These are phyloP conservation scores for Nothocercus nigrocapillus DNA, from an alignment of 2,113 vertebrate species.

Conservation along the genomic window DNA sequence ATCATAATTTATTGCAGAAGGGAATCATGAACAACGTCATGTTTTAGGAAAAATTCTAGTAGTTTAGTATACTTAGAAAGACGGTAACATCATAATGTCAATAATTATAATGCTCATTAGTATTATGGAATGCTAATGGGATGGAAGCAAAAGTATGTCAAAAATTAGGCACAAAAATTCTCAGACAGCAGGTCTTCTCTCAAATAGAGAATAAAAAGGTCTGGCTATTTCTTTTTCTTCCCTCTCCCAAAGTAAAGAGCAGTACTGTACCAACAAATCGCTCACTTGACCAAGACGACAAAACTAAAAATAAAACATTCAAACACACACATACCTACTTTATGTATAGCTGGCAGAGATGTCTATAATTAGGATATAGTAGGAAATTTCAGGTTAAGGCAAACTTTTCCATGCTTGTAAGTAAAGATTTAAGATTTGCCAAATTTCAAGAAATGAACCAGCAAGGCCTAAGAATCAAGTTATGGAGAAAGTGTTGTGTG, in stretches of 20 bases:
- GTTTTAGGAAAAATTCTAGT: background rate
- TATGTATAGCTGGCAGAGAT: background rate
- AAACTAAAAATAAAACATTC: background rate
- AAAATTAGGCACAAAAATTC: background rate
- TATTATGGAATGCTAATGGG: no score
- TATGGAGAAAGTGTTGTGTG: background rate
- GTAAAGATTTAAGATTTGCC: background rate
- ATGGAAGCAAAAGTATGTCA: background rate
- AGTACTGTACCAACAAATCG: background rate
- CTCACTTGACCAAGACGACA: background rate
- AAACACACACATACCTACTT: background rate
- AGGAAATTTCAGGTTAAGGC: background rate
- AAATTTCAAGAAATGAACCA: background rate
- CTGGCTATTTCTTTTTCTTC: background rate
- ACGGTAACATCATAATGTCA: fast-evolving
- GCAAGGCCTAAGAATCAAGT: background rate
- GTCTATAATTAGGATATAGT: background rate
- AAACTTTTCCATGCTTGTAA: background rate
- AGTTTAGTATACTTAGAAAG: background rate
- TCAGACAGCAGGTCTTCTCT: background rate
- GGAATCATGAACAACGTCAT: background rate
- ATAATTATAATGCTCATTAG: background rate
- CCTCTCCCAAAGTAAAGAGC: background rate
- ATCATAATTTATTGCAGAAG: background rate
- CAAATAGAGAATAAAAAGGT: background rate